Evolutionary conservation across 2,113 vertebrate species (phyloP).

Genomic region (Pachypanchax playfairii): DNA sequence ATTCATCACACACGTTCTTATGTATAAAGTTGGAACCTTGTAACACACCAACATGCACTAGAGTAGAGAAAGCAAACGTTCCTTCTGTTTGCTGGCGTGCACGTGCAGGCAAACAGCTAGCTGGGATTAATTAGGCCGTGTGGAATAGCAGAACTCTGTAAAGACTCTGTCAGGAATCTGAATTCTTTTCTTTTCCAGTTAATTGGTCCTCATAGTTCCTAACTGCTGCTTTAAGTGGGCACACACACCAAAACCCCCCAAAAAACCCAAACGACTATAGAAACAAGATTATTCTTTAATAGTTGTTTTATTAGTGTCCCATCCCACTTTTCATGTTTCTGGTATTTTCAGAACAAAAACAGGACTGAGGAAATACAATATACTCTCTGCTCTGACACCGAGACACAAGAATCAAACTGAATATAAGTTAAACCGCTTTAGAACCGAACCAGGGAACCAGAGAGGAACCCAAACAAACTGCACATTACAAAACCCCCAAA

Average conservation of each 20-base stretch:
- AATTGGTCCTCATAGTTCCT: slow-evolving; percentile 74
- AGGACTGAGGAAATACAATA: too few relatives aligned
- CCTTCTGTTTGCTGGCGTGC: slow-evolving; percentile 7
- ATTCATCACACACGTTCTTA: slow-evolving; percentile 52
- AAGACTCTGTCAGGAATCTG: slow-evolving; percentile 67
- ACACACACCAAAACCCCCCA: slow-evolving; percentile 4
- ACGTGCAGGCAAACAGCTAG: slow-evolving; percentile 34
- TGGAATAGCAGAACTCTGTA: slow-evolving; percentile 67
- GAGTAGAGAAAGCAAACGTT: not conserved
- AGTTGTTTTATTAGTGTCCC: slow-evolving; percentile 33
- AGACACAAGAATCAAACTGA: too few relatives aligned
- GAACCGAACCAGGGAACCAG: too few relatives aligned
- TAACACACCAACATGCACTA: slow-evolving; percentile 15
- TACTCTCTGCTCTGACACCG: too few relatives aligned
- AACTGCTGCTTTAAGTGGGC: slow-evolving; percentile 24
- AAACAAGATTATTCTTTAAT: too few relatives aligned
- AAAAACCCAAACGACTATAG: slow-evolving; percentile 28
- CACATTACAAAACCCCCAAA: too few relatives aligned
- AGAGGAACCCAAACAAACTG: too few relatives aligned
- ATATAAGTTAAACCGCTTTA: too few relatives aligned
- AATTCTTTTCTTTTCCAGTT: slow-evolving; percentile 63
- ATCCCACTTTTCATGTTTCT: not conserved
- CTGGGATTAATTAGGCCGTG: slow-evolving; percentile 77
- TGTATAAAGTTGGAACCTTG: slow-evolving; percentile 33
- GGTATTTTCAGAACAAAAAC: too few relatives aligned